Conservation (phyloP, 2,113 vertebrate species). For the Dendrocopos noguchii region DNA sequence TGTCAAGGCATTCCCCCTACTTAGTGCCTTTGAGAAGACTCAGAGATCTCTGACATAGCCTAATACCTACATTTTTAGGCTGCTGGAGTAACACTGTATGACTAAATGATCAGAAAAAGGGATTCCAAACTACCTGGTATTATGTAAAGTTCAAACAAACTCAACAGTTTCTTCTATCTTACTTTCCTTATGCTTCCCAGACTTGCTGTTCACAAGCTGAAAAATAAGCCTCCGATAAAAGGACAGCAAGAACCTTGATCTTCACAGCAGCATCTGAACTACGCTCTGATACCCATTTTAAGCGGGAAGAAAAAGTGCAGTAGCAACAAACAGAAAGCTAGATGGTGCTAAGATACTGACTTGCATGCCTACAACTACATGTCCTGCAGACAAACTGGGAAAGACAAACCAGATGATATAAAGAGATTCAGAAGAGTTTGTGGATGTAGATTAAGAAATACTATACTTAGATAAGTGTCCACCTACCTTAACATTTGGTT, state of each 20-base stretch:
- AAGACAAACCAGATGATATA: neutral
- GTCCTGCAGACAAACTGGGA: neutral
- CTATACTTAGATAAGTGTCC: neutral
- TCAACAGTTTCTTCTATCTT: neutral
- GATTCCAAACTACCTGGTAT: neutral
- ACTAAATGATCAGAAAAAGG: neutral
- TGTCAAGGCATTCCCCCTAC: neutral
- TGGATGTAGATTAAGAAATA: neutral
- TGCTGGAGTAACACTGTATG: neutral
- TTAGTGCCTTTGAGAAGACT: neutral
- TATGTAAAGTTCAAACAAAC: neutral
- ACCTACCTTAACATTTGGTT: neutral
- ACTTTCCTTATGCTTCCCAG: neutral
- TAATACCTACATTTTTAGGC: neutral
- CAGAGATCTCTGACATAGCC: neutral
- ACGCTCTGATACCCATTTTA: neutral
- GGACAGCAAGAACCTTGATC: neutral
- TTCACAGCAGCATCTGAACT: neutral
- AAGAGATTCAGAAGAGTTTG: neutral
- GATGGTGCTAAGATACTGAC: constrained; percentile 47
- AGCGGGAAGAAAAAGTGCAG: neutral
- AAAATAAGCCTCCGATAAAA: neutral
- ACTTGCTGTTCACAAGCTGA: neutral
- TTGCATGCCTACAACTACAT: neutral
- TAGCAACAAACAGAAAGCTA: constrained; percentile 40